These are phyloP conservation scores for Gymnosoma rotundatum DNA, from an alignment of 2,888 invertebrate species.

Conservation along the genomic window DNA sequence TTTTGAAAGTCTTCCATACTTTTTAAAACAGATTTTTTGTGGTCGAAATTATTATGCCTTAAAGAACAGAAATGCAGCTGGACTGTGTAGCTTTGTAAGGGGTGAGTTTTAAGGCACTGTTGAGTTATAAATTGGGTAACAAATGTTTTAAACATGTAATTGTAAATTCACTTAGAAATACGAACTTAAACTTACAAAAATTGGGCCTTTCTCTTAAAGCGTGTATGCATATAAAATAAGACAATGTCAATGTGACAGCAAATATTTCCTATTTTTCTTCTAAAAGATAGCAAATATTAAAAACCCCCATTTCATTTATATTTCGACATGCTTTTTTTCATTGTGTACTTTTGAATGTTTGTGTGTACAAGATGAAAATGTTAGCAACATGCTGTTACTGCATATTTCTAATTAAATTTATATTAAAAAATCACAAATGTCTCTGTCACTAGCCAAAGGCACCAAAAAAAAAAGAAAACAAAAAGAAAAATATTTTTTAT, in stretches of 20 bases:
- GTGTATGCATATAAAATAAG: slow-evolving; percentile 13
- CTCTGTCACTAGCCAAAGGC: slow-evolving; percentile 73
- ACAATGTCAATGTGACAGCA: slow-evolving; percentile 63
- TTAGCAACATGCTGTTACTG: slow-evolving; percentile 66
- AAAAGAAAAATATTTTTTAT: too few relatives aligned
- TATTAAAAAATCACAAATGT: slow-evolving; percentile 76
- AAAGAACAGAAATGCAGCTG: slow-evolving; percentile 46
- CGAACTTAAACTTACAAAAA: slow-evolving; percentile 20
- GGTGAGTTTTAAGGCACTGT: slow-evolving; percentile 37
- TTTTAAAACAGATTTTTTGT: slow-evolving; percentile 5
- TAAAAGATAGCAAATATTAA: slow-evolving; percentile 14
- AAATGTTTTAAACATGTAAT: slow-evolving; percentile 49
- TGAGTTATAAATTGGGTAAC: slow-evolving; percentile 57
- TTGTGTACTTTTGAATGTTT: slow-evolving; percentile 15
- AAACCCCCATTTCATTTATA: slow-evolving; percentile 31
- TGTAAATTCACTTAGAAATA: slow-evolving; percentile 46
- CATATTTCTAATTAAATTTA: slow-evolving; percentile 76
- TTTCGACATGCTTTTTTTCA: slow-evolving; percentile 31
- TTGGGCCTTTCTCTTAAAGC: slow-evolving; percentile 20
- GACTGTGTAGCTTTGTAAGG: slow-evolving; percentile 50
- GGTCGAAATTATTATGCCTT: slow-evolving; percentile 26
- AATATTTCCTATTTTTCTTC: slow-evolving; percentile 28
- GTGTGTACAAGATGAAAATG: slow-evolving; percentile 38
- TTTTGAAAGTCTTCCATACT: slow-evolving; percentile 4
- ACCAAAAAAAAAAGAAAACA: slow-evolving; percentile 41